Percentiles rank a stretch among this genome's conserved stretches.
Conservation (phyloP, 1,140 invertebrate species). For the Luehdorfia chinensis region DNA sequence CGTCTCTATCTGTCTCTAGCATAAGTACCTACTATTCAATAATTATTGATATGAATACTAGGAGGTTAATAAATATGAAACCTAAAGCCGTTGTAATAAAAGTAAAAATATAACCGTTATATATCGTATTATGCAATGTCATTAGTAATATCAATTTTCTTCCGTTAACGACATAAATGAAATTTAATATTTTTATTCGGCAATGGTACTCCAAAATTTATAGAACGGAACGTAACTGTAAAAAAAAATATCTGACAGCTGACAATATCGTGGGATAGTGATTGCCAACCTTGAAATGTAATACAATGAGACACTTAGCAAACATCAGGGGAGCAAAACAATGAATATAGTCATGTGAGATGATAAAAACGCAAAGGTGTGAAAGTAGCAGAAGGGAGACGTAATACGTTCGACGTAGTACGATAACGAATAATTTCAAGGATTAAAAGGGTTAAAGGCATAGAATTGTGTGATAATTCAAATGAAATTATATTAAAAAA, state of each 20-base stretch:
- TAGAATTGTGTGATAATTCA: background rate
- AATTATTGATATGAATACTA: no score
- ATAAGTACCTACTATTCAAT: no score
- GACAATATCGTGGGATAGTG: conserved; percentile 35
- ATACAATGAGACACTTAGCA: conserved; percentile 40
- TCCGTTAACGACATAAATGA: background rate
- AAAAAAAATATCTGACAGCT: conserved; percentile 22
- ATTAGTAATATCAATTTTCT: no score
- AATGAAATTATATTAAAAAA: background rate
- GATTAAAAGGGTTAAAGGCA: conserved; percentile 17
- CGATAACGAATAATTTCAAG: no score
- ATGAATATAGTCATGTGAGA: conserved; percentile 20
- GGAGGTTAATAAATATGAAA: no score
- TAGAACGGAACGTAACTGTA: conserved; percentile 11
- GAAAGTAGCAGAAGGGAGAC: conserved; percentile 23
- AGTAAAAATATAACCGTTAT: no score
- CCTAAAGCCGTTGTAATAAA: no score
- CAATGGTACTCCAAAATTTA: conserved; percentile 3
- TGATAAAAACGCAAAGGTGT: conserved; percentile 33
- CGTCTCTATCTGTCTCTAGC: no score
- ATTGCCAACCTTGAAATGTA: conserved; percentile 39
- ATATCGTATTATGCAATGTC: no score
- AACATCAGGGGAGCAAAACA: conserved; percentile 38
- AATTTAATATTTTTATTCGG: conserved; percentile 1
- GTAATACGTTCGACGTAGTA: no score